Percentiles rank a stretch among this genome's conserved stretches.
phyloP scores from a whole-genome alignment of 64 coral and sea anemone species.

The Montipora capricornis region DNA sequence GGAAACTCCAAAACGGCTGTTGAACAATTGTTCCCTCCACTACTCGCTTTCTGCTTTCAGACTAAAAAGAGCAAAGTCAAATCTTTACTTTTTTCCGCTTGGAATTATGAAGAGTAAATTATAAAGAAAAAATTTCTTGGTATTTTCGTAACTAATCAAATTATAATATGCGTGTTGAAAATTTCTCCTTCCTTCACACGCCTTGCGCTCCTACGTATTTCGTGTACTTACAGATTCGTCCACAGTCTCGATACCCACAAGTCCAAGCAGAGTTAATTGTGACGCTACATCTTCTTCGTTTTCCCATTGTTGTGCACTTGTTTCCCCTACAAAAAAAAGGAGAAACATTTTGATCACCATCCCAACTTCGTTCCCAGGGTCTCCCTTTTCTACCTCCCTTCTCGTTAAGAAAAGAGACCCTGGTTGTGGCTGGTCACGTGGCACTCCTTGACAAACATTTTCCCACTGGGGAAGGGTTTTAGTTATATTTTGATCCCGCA shows the following conservation, averaged over 20 bases:
- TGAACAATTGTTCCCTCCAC: constrained; percentile 45
- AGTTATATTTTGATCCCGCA: too few relatives aligned
- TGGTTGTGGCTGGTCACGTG: too few relatives aligned
- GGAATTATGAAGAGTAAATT: too few relatives aligned
- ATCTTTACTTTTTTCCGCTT: neutral
- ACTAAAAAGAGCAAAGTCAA: neutral
- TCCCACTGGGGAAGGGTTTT: too few relatives aligned
- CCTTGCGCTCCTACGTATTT: neutral
- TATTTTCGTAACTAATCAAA: too few relatives aligned
- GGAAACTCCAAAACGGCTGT: constrained; percentile 29
- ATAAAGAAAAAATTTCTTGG: too few relatives aligned
- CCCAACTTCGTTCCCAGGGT: too few relatives aligned
- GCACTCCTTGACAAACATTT: too few relatives aligned
- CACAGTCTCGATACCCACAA: constrained; percentile 83
- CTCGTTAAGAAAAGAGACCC: too few relatives aligned
- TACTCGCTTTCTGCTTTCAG: constrained; percentile 18
- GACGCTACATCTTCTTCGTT: constrained; percentile 64
- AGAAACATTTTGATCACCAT: neutral
- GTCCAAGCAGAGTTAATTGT: constrained; percentile 67
- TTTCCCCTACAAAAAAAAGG: neutral
- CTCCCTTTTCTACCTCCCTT: too few relatives aligned
- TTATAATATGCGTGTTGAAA: too few relatives aligned
- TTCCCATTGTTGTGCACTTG: neutral
- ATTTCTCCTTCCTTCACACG: neutral
- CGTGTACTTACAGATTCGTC: constrained; percentile 21